These are phyloP conservation scores for Rhyzopertha dominica DNA, from an alignment of 1,140 invertebrate genomes.

Conservation along the genomic window DNA sequence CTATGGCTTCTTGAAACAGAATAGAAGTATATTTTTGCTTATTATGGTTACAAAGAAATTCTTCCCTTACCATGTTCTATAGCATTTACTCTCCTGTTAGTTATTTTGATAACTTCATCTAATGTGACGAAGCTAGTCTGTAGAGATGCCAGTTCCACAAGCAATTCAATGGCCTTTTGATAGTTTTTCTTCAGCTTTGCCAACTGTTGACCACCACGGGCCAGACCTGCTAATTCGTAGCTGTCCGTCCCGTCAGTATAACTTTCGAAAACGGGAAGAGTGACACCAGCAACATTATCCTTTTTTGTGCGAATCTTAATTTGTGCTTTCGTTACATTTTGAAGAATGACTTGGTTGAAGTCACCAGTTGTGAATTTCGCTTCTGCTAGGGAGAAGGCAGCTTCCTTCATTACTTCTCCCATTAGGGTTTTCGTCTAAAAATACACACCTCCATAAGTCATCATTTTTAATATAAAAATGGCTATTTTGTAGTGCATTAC, in stretches of 20 bases:
- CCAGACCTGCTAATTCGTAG: constrained; percentile 89
- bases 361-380: constrained; percentile 98
- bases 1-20: not conserved
- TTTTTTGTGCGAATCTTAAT: constrained; percentile 98
- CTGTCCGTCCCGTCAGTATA: constrained; percentile 93
- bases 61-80: constrained; percentile 87
- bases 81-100: constrained; percentile 97
- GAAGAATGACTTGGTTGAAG: constrained; percentile 98
- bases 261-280: constrained; percentile 44
- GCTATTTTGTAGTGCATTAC: too few relatives aligned
- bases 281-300: constrained; percentile 93
- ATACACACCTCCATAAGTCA: too few relatives aligned
- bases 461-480: too few relatives aligned
- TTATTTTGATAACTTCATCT: constrained; percentile 96
- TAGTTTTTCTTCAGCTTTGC: constrained; percentile 95
- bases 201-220: constrained; percentile 90
- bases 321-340: constrained; percentile 98
- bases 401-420: constrained; percentile 99
- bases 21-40: constrained; percentile 5
- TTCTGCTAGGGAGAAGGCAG: constrained; percentile 97
- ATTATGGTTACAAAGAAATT: constrained; percentile 11
- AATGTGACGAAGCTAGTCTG: constrained; percentile 96
- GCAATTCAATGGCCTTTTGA: constrained; percentile 82
- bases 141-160: constrained; percentile 91
- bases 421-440: constrained; percentile 95